Evolutionary conservation across 2,797 vertebrate species (phyloP).

Genomic region (Tiaroga cobitis): DNA sequence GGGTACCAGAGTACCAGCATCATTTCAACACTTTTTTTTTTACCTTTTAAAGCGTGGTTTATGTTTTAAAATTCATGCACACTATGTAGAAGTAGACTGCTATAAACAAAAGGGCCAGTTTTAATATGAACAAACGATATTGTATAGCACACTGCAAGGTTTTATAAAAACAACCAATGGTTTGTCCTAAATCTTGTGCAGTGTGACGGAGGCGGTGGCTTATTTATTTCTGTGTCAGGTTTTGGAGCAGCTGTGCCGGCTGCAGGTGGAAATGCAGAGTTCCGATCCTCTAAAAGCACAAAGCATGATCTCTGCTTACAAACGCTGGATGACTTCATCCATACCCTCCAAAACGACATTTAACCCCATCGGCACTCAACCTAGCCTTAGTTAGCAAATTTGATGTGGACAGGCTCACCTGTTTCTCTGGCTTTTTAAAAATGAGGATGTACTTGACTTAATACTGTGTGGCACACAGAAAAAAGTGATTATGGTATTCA

Average conservation of each 20-base stretch:
- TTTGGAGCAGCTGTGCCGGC: slow-evolving; percentile 31
- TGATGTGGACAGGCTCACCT: slow-evolving; percentile 27
- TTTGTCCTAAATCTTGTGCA: slow-evolving; percentile 31
- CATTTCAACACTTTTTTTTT: slow-evolving; percentile 7
- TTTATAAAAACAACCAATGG: slow-evolving; percentile 34
- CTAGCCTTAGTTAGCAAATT: neutral
- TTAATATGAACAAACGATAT: slow-evolving; percentile 12
- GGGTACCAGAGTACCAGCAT: slow-evolving; percentile 19
- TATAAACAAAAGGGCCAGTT: neutral
- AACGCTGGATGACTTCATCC: neutral
- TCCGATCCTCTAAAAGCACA: slow-evolving; percentile 6
- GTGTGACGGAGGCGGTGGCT: slow-evolving; percentile 10
- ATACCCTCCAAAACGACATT: slow-evolving; percentile 6
- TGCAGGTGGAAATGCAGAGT: slow-evolving; percentile 26
- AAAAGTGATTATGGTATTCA: slow-evolving; percentile 37
- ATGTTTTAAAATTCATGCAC: neutral
- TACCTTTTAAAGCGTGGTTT: neutral
- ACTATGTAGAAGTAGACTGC: neutral
- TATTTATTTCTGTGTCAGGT: slow-evolving; percentile 32
- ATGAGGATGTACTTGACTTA: slow-evolving; percentile 40
- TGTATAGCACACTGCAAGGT: neutral
- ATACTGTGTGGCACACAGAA: slow-evolving; percentile 34
- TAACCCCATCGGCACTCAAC: slow-evolving; percentile 3
- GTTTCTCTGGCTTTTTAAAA: slow-evolving; percentile 37
- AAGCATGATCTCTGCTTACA: slow-evolving; percentile 17